Evolutionary conservation across 2,113 vertebrate genomes (phyloP).

Genomic region (Callocephalon fimbriatum): DNA sequence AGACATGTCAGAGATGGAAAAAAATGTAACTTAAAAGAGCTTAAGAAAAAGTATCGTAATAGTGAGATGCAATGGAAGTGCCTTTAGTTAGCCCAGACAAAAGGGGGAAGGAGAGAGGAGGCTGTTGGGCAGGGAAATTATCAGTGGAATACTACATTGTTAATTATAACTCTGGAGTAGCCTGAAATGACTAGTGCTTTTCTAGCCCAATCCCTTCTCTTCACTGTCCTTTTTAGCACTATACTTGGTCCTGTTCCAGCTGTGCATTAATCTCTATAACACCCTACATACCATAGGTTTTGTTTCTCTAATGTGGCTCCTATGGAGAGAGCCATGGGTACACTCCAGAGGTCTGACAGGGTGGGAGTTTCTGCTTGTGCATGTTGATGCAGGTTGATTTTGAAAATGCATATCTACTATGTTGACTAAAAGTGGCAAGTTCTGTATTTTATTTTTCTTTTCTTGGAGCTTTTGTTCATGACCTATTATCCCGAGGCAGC

Average conservation of each 20-base stretch:
- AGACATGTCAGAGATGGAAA: not conserved
- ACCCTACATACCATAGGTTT: not conserved
- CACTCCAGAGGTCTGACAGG: fast-evolving
- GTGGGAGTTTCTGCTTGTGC: not conserved
- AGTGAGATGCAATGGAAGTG: not conserved
- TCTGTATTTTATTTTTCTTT: not conserved
- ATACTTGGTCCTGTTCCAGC: not conserved
- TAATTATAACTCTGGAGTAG: not conserved
- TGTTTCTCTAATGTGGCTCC: not conserved
- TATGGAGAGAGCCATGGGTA: fast-evolving
- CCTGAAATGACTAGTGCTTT: not conserved
- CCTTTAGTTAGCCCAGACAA: not conserved
- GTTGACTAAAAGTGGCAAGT: not conserved
- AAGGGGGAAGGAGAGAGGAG: not conserved
- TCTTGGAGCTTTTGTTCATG: not conserved
- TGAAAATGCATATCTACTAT: not conserved
- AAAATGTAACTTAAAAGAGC: not conserved
- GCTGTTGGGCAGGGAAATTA: not conserved
- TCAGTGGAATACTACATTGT: fast-evolving
- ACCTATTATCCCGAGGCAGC: not conserved
- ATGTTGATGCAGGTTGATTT: not conserved
- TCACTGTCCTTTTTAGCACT: not conserved
- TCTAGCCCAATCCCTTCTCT: not conserved
- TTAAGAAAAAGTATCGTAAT: not conserved
- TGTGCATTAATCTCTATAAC: not conserved